phyloP scores from a whole-genome alignment of 2,113 vertebrate species.

The Nansenia antarctica region DNA sequence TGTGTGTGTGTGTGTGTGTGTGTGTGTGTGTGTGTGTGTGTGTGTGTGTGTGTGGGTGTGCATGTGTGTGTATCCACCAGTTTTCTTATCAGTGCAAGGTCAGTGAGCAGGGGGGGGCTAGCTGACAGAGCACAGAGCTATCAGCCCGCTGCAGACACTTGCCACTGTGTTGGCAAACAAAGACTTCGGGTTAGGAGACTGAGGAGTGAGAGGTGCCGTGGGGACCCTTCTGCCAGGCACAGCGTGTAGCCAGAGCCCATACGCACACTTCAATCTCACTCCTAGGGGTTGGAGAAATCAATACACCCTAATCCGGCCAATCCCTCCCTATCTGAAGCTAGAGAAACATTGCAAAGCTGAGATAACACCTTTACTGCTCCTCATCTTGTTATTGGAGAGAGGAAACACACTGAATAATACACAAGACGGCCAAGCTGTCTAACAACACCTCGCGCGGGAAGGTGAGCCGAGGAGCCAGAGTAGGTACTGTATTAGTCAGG shows the following conservation, averaged over 20 bases:
- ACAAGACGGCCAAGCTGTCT: slow-evolving; percentile 12
- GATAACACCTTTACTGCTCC: slow-evolving; percentile 58
- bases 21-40: too few species aligned
- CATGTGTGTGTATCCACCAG: not conserved
- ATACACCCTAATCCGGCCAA: slow-evolving; percentile 66
- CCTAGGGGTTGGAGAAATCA: slow-evolving; percentile 58
- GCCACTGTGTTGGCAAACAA: slow-evolving; percentile 29
- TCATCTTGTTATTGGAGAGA: too few species aligned
- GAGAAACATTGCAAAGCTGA: slow-evolving; percentile 54
- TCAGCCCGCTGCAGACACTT: slow-evolving; percentile 44
- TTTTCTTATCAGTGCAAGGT: slow-evolving; percentile 20
- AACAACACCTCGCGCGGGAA: slow-evolving; percentile 35
- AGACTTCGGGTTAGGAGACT: slow-evolving; percentile 28
- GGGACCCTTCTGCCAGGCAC: slow-evolving; percentile 27
- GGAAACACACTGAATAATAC: slow-evolving; percentile 16
- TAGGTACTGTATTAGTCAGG: not conserved
- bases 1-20: too few species aligned
- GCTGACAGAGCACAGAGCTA: slow-evolving; percentile 25
- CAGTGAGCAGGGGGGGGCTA: slow-evolving; percentile 22
- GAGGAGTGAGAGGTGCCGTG: slow-evolving; percentile 18
- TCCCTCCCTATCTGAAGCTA: slow-evolving; percentile 48
- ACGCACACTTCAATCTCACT: slow-evolving; percentile 63
- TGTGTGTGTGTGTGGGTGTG: too few species aligned
- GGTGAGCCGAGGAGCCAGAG: slow-evolving; percentile 9
- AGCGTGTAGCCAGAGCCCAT: slow-evolving; percentile 44